Evolutionary conservation across 1,140 invertebrate species (phyloP), one percentile per base, ranked within the genome.

Genomic region (Magallana angulata): DNA sequence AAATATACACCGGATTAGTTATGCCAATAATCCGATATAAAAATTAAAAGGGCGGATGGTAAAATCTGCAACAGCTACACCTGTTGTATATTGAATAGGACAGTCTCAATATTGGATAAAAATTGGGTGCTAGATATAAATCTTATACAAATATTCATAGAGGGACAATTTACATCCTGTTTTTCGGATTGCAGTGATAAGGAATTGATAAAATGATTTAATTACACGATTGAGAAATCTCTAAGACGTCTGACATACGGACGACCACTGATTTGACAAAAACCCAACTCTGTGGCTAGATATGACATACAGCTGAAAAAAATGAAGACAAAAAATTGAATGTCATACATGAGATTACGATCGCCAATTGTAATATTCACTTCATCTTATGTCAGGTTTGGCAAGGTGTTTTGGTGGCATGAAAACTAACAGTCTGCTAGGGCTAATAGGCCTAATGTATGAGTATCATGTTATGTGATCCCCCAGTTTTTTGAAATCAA

Each of bases 261-360:
- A 9, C 68, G n/a, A 62, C 68, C 6, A 2, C 24, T 36, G 14
- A 48, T 18, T n/a, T 12, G 1, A 64, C 60, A 64, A 64, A 64
- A n/a, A 64, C 16, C 16, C 60, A 64, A 64, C 18, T 18, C 16
- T 18, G 60, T 64, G 60, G 14, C 18, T n/a, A 1, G 14, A 1
- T 76, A 24, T 76, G 68, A 76, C 68, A 76, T 76, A 76, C 24
- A 76, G 12, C 24, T 11, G 36, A 76, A 76, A 76, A 76, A 30
- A 9, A 12, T 36, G 68, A 76, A 76, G 36, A 30, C 24, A 30
- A 36, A 30, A 12, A 30, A 36, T 12, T 76, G 36, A 30, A 76
- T 76, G 68, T 76, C 68, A 76, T 76, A 8, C 36, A 12, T 7
- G 24, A 76, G 68, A 76, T 76, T 30, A 36, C 24, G 24, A 76